Evolutionary conservation across 2,888 invertebrate genomes (phyloP).

Genomic region (Cenopis cana): DNA sequence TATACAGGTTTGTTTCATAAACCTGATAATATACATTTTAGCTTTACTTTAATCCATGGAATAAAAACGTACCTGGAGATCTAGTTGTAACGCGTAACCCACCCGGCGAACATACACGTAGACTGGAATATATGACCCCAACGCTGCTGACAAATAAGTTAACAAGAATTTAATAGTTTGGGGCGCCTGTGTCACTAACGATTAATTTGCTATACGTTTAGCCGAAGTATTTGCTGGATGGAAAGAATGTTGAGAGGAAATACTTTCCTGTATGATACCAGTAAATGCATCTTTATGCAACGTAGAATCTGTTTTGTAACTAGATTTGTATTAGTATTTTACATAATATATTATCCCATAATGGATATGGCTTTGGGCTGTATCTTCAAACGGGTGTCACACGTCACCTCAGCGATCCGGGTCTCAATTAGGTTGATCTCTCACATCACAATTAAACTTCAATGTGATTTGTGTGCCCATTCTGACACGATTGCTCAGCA

Average conservation of each 20-base stretch:
- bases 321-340: neutral
- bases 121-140: too few relatives aligned
- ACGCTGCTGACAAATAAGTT: too few relatives aligned
- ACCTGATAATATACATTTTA: too few relatives aligned
- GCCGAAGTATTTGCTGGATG: too few relatives aligned
- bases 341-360: neutral
- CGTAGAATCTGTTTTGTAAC: neutral
- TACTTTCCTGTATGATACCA: neutral
- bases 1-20: too few relatives aligned
- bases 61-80: neutral
- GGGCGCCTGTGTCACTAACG: too few relatives aligned
- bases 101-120: too few relatives aligned
- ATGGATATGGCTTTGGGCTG: constrained; percentile 11
- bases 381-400: constrained; percentile 17
- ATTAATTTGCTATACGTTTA: neutral
- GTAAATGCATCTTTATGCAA: neutral
- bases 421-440: neutral
- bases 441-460: neutral
- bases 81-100: too few relatives aligned
- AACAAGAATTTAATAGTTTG: too few relatives aligned
- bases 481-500: neutral
- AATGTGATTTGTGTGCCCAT: neutral
- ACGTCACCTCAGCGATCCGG: constrained; percentile 24
- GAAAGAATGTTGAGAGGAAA: neutral
- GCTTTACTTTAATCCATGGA: neutral